Conservation (phyloP, 2,113 vertebrate species). For the Micromys minutus region DNA sequence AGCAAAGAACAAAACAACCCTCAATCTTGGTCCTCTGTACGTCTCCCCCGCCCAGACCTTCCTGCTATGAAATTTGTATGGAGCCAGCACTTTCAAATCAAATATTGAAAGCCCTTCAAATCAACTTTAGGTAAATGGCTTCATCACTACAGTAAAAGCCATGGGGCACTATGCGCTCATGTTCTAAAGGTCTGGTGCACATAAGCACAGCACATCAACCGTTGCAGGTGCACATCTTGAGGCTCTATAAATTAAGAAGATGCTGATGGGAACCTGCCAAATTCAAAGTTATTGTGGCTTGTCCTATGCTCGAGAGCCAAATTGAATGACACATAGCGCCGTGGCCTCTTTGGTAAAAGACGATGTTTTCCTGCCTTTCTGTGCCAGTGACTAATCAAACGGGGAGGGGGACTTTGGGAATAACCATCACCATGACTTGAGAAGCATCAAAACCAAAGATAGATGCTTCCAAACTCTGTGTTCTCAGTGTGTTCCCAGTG, state of each 20-base stretch:
- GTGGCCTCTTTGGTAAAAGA: not conserved
- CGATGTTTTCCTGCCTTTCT: not conserved
- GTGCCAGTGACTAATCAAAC: not conserved
- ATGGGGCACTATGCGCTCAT: not conserved
- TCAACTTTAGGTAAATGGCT: not conserved
- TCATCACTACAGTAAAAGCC: not conserved
- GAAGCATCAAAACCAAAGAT: constrained; percentile 48
- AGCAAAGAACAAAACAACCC: too few relatives aligned
- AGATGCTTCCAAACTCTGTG: constrained; percentile 15
- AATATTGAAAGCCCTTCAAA: not conserved
- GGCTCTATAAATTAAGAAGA: not conserved
- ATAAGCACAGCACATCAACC: not conserved
- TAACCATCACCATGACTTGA: not conserved
- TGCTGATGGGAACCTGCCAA: not conserved
- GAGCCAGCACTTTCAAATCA: not conserved
- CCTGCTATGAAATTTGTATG: not conserved
- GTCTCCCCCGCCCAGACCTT: not conserved
- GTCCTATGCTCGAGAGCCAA: not conserved
- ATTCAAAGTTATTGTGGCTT: not conserved
- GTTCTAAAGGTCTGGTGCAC: accelerated
- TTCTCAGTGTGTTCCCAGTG: constrained; percentile 40
- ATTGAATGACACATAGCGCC: not conserved
- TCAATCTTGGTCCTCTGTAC: not conserved
- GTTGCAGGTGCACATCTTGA: not conserved
- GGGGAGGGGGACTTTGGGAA: not conserved